These are phyloP conservation scores for Excalfactoria chinensis DNA, from an alignment of 2,113 vertebrate species.

Conservation along the genomic window DNA sequence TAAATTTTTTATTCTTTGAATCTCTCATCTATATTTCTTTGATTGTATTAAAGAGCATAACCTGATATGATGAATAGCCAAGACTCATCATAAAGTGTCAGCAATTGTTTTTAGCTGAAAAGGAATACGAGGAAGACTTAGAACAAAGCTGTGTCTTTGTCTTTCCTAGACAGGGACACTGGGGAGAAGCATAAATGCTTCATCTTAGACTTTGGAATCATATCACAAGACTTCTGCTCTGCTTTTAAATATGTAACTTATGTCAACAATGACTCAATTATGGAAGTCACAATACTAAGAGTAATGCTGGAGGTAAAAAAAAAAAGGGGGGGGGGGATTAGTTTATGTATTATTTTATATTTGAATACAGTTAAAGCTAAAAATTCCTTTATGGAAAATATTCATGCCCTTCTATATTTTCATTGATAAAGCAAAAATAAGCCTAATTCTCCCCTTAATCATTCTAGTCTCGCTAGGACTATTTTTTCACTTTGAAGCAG, in stretches of 20 bases:
- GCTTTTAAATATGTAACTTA: background rate
- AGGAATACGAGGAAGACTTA: background rate
- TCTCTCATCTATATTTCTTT: constrained; percentile 16
- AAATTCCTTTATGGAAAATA: background rate
- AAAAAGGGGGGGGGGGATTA: too few species aligned
- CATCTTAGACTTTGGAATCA: background rate
- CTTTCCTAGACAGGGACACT: background rate
- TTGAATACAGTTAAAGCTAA: background rate
- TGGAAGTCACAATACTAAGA: background rate
- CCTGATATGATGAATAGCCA: background rate
- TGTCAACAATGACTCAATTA: background rate
- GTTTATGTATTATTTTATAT: background rate
- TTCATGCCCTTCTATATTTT: background rate
- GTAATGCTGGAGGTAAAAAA: background rate
- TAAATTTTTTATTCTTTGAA: constrained; percentile 20
- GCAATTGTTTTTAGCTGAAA: background rate
- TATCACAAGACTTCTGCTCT: background rate
- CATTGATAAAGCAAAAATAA: background rate
- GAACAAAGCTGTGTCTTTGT: constrained; percentile 6
- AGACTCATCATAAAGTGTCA: constrained; percentile 2
- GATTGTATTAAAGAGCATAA: constrained; percentile 22
- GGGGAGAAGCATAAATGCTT: accelerated
- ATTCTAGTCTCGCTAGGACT: background rate
- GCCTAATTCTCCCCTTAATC: background rate
- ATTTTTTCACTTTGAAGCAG: background rate